Evolutionary conservation across 2,888 invertebrate species (phyloP).

Genomic region (Thymelicus lineola): DNA sequence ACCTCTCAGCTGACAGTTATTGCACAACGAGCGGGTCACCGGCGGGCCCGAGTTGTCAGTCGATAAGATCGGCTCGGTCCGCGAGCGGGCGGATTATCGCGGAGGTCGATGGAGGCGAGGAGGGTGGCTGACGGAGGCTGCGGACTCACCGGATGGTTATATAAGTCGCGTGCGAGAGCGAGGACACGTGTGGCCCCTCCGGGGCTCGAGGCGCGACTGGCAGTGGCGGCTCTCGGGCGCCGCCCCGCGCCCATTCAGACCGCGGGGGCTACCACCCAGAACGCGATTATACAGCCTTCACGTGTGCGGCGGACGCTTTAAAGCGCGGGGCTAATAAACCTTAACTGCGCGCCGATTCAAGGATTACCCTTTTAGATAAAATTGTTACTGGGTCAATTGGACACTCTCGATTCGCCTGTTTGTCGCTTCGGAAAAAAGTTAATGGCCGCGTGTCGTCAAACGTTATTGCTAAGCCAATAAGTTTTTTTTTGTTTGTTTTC

Average conservation of each 20-base stretch:
- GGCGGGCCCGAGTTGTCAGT: conserved; percentile 55
- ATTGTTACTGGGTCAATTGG: conserved; percentile 33
- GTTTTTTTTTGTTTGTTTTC: not conserved
- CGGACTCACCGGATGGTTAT: conserved; percentile 82
- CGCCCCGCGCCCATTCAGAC: conserved; percentile 76
- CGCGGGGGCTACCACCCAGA: conserved; percentile 65
- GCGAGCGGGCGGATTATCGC: conserved; percentile 50
- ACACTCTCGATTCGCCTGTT: conserved; percentile 21
- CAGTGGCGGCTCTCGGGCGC: conserved; percentile 55
- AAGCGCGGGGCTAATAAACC: conserved; percentile 68
- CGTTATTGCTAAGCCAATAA: not conserved
- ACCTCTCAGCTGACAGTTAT: conserved; percentile 76
- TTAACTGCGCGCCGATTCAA: conserved; percentile 63
- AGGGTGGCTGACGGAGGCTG: conserved; percentile 73
- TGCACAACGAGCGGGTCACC: conserved; percentile 59
- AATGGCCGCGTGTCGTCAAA: conserved; percentile 9
- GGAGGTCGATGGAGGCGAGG: conserved; percentile 64
- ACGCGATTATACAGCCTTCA: conserved; percentile 77
- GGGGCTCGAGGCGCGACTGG: conserved; percentile 80
- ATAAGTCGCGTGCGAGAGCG: conserved; percentile 77
- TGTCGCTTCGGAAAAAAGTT: conserved; percentile 18
- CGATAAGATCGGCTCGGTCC: conserved; percentile 50
- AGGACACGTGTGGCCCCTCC: conserved; percentile 78
- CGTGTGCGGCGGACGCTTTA: conserved; percentile 59
- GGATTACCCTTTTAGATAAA: conserved; percentile 52